Conservation (phyloP, 2,888 invertebrate genomes). For the Lucinisca nassula region DNA sequence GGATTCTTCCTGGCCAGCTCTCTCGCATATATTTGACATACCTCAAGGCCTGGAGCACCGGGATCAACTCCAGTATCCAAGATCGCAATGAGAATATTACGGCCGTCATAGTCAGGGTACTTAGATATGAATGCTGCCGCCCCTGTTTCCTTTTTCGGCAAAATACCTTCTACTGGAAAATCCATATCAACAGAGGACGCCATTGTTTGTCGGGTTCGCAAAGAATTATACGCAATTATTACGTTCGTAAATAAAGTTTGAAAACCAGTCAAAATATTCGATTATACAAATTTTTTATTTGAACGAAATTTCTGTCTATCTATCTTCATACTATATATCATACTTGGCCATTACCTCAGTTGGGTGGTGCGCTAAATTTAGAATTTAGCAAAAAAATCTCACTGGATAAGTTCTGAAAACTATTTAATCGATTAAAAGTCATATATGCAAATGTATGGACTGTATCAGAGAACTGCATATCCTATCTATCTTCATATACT, state of each 20-base stretch:
- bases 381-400: too few relatives aligned
- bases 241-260: not conserved
- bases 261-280: not conserved
- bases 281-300: not conserved
- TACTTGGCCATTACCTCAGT: too few relatives aligned
- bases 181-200: slow-evolving; percentile 82
- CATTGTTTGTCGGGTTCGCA: slow-evolving; percentile 68
- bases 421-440: too few relatives aligned
- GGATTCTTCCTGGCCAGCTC: too few relatives aligned
- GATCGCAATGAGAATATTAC: slow-evolving; percentile 97
- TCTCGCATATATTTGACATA: slow-evolving; percentile 75
- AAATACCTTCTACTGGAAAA: slow-evolving; percentile 86
- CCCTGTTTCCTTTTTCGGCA: slow-evolving; percentile 98
- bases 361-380: too few relatives aligned
- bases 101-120: slow-evolving; percentile 97
- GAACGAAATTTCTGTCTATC: not conserved
- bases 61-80: slow-evolving; percentile 99
- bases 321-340: too few relatives aligned
- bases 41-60: slow-evolving; percentile 97
- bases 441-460: too few relatives aligned
- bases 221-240: not conserved
- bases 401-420: too few relatives aligned
- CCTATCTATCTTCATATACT: too few relatives aligned
- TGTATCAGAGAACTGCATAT: too few relatives aligned
- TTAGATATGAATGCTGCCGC: slow-evolving; percentile 95